Evolutionary conservation across 2,888 invertebrate genomes (phyloP), one percentile per base, ranked within the genome.

Genomic region (Stramonita haemastoma): DNA sequence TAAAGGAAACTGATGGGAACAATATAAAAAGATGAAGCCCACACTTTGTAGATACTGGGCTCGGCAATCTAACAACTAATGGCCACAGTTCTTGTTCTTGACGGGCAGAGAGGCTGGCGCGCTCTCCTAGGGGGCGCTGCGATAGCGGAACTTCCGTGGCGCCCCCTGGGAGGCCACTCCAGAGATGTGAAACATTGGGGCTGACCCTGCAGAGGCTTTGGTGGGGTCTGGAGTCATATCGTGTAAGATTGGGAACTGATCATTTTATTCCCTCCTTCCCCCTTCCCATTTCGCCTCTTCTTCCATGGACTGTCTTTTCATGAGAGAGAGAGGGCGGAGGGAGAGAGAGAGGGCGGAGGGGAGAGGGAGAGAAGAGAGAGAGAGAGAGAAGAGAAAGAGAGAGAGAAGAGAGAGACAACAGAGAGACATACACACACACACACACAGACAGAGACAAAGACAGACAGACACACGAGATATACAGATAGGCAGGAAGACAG

Each of bases 111-210:
- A 73, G 26, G 22, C n/a, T n/a, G 73, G 73, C 73, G 73, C 73
- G 73, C 73, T 8, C n/a, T n/a, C 11, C 73, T 46, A 73, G 73
- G n/a, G 26, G 73, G 73, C n/a, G 73, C 73, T 26, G 73, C 73
- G 73, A 73, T 73, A 73, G 22, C 26, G 26, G n/a, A n/a, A 26
- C 4, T 5, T 73, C n/a, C 8, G 73, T 73, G 26, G 73, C 73
- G 73, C 73, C 73, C 22, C 73, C 73, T 73, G 73, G 73, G 26
- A 73, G 73, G n/a, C 73, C 73, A 73, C 73, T 73, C 26, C n/a
- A n/a, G n/a, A 73, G 73, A 73, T 73, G n/a, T 73, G 73, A 73
- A 73, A n/a, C 13, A 73, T 8, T 26, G 73, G 73, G 26, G 73
- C 26, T n/a, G 73, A 13, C 73, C n/a, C n/a, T 73, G 73, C 22